Base-by-base conservation (phyloP, 2,797 vertebrate genomes). In the Acomys russatus region DNA sequence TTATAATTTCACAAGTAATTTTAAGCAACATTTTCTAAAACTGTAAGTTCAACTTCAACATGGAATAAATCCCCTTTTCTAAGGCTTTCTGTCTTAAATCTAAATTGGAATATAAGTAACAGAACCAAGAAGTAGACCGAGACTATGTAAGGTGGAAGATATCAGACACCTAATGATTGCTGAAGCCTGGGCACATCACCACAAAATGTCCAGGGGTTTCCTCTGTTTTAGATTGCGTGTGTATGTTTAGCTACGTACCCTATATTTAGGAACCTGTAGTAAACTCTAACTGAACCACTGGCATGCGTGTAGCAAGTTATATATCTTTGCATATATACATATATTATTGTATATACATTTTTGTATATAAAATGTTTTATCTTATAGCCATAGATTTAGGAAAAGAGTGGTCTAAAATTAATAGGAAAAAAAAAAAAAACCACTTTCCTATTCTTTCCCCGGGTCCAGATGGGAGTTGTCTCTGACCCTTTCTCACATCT, bases 191-290 rank as follows among this genome's bases (percentile, higher is more conserved):
- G 38, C 49, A 8, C 4, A 38, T 15, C 61, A 25, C 2, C 82
- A 23, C 7, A 14, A 61, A 17, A n/a, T 25, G 6, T 9, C 2
- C 1, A 9, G 11, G 6, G 38, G 12, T 66, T 44, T n/a, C 1
- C 11, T 88, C 4, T 30, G 15, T 30, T 76, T 63, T 12, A 44
- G 56, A 6, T 28, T 35, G 5, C 54, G 4, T 56, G 64, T 49
- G 6, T 33, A 25, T 44, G 56, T 90, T 78, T 63, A 23, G 18
- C 11, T 59, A 3, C 20, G 6, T 78, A 3, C 7, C 12, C n/a
- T 61, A 30, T 1, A 28, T 44, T 44, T 3, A 76, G 30, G 11
- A 9, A 63, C 28, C 33, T 64, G 9, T 22, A 6, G 23, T 87
- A 91, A 22, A 51, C 18, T 70, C 9, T 11, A 74, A 56, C 2